phyloP scores from a whole-genome alignment of 2,797 vertebrate species.

The Moxostoma hubbsi region DNA sequence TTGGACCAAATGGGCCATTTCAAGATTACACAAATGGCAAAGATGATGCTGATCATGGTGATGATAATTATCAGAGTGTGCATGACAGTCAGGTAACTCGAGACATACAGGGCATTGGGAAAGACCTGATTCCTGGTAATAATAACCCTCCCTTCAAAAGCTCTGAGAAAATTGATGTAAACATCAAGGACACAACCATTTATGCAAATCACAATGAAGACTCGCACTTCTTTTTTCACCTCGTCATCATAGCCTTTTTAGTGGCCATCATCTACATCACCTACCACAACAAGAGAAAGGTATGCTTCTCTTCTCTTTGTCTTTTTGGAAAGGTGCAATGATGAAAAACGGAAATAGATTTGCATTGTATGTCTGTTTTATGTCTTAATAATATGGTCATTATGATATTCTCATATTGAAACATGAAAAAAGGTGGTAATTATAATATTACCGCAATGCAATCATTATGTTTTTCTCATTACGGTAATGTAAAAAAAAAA shows the following conservation, averaged over 20 bases:
- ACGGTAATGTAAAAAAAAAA: no score
- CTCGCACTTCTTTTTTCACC: slow-evolving; percentile 94
- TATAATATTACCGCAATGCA: no score
- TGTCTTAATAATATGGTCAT: no score
- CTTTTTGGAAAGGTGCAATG: background rate
- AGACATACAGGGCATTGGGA: background rate
- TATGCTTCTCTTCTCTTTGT: slow-evolving; percentile 65
- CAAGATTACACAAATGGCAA: background rate
- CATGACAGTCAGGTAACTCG: slow-evolving; percentile 13
- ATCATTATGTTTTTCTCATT: no score
- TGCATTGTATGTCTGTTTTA: no score
- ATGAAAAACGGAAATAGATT: background rate
- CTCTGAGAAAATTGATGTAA: slow-evolving; percentile 38
- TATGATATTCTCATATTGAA: no score
- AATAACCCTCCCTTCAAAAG: background rate
- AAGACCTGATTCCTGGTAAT: slow-evolving; percentile 4
- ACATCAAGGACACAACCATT: slow-evolving; percentile 68
- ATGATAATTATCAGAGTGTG: background rate
- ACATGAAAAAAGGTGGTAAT: no score
- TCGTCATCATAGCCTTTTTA: slow-evolving; percentile 90
- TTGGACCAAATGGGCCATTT: background rate
- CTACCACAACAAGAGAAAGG: slow-evolving; percentile 98
- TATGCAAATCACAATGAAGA: slow-evolving; percentile 82
- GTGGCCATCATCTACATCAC: slow-evolving; percentile 90
- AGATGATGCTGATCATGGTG: background rate